Evolutionary conservation across 2,888 invertebrate species (phyloP).

Genomic region (Caenorhabditis sp.): DNA sequence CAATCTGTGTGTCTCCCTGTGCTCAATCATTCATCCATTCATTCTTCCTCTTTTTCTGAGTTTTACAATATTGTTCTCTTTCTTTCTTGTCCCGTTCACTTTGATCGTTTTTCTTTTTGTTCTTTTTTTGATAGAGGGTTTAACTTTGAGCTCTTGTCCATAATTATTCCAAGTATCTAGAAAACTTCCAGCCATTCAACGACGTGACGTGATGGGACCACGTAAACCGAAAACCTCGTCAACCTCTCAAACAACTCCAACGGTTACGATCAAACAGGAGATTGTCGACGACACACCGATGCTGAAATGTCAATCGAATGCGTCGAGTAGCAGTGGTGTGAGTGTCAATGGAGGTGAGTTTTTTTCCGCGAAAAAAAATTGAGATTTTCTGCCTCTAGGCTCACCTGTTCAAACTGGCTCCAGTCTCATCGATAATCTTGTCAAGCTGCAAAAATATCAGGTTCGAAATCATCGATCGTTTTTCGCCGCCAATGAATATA

Average conservation of each 20-base stretch:
- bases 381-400: background rate
- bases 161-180: too few relatives aligned
- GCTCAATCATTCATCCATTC: too few relatives aligned
- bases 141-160: background rate
- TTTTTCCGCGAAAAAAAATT: background rate
- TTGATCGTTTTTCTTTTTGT: too few relatives aligned
- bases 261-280: background rate
- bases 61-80: too few relatives aligned
- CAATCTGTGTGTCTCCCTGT: too few relatives aligned
- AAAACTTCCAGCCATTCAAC: constrained; percentile 41
- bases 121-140: too few relatives aligned
- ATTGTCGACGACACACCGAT: constrained; percentile 24
- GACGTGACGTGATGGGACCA: constrained; percentile 54
- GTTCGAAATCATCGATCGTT: constrained; percentile 25
- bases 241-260: background rate
- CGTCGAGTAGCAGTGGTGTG: constrained; percentile 24
- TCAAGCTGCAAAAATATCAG: constrained; percentile 32
- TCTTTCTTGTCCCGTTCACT: too few relatives aligned
- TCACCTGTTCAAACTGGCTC: constrained; percentile 1
- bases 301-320: constrained; percentile 22
- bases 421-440: constrained; percentile 14
- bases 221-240: constrained; percentile 35
- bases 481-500: constrained; percentile 21
- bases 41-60: too few relatives aligned
- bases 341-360: constrained; percentile 11